Evolutionary conservation across 2,888 invertebrate genomes (phyloP), one percentile per base, ranked within the genome.

Genomic region (Dicyrtoma fusca): DNA sequence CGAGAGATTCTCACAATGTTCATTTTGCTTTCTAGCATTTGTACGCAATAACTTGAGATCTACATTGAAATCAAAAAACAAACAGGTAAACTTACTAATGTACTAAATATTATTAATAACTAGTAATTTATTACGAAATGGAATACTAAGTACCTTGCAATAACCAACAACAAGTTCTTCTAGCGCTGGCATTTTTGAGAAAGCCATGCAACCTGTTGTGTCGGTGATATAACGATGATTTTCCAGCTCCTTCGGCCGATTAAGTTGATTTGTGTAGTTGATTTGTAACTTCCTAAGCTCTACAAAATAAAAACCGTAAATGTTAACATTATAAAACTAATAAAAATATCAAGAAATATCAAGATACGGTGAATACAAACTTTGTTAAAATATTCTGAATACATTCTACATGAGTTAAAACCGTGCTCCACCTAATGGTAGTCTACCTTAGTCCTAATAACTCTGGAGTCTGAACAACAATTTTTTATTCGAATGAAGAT

Each of bases 101-200:
- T 49, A n/a, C 5, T 49, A 6, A 17, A 10, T 17, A 49, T 49
- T 17, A 6, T 17, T 49, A 49, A 6, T 3, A 6, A 5, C 49
- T 49, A n/a, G n/a, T 49, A 19, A 49, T 19, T 49, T 19, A 19
- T 10, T 19, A 17, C 49, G 49, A 49, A 49, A 55, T 34, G 21
- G 13, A 13, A 55, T 11, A 5, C 11, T 55, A 17, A 11, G 21
- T 55, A 55, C 55, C 55, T 55, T 55, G 55, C 55, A 21, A 23
- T 55, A 55, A 13, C 55, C 55, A 17, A 55, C 23, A 19, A 55
- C 55, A 19, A 55, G 55, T 21, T 55, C 55, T 13, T 55, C 5
- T 21, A 55, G 55, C 2, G 19, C n/a, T 13, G 55, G 55, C 55
- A 55, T 55, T 55, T 55, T 55, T 23, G 55, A 55, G 21, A 55